phyloP scores from a whole-genome alignment of 2,888 invertebrate species.

The Drosophila falleni region DNA sequence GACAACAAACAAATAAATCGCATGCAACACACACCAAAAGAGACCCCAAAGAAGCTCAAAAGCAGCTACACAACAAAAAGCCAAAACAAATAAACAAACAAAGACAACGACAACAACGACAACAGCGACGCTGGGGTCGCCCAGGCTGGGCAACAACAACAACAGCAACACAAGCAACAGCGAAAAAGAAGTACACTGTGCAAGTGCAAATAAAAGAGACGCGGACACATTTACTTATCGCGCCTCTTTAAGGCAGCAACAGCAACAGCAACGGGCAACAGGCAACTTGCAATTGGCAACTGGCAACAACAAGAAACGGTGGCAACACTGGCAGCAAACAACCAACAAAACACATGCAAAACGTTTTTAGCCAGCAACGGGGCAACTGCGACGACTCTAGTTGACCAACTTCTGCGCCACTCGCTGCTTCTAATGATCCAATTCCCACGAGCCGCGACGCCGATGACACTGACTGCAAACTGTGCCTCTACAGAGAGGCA shows the following conservation, averaged over 20 bases:
- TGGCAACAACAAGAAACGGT: slow-evolving; percentile 73
- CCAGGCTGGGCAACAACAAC: slow-evolving; percentile 55
- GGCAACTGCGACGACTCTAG: slow-evolving; percentile 46
- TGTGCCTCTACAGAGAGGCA: slow-evolving; percentile 41
- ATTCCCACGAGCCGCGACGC: slow-evolving; percentile 84
- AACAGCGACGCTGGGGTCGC: slow-evolving; percentile 49
- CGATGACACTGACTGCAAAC: slow-evolving; percentile 71
- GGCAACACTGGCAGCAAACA: slow-evolving; percentile 67
- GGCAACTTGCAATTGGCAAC: slow-evolving; percentile 34
- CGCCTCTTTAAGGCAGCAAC: slow-evolving; percentile 73
- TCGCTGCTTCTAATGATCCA: slow-evolving; percentile 84
- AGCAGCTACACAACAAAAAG: slow-evolving; percentile 44
- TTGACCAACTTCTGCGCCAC: slow-evolving; percentile 76
- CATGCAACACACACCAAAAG: slow-evolving; percentile 63
- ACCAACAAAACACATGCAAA: slow-evolving; percentile 78
- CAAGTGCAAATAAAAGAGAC: slow-evolving; percentile 81
- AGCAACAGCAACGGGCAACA: slow-evolving; percentile 42
- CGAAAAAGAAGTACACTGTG: slow-evolving; percentile 59
- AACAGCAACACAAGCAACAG: slow-evolving; percentile 26
- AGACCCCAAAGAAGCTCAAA: slow-evolving; percentile 48
- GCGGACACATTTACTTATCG: slow-evolving; percentile 82
- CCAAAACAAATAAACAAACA: slow-evolving; percentile 70
- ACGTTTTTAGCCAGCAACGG: slow-evolving; percentile 51
- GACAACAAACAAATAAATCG: slow-evolving; percentile 80
- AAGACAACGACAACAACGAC: slow-evolving; percentile 59